Base-by-base conservation (phyloP, 2,888 invertebrate species). In the Zeuzera pyrina region DNA sequence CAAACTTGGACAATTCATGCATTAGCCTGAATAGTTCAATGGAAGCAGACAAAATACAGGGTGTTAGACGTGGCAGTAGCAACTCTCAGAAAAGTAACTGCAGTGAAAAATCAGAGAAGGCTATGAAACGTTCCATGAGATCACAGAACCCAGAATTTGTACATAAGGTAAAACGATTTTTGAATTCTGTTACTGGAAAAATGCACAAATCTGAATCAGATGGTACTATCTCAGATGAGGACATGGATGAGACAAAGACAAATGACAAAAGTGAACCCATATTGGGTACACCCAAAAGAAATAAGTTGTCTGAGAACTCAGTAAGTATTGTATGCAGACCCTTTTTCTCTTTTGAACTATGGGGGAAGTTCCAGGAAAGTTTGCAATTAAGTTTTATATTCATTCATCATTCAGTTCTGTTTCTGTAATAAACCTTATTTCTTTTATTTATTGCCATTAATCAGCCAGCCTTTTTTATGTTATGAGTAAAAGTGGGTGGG, bases 111-210 rank as follows among this genome's bases (percentile, higher is more conserved):
- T 70, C 76, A 7, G 76, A 78, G 3, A 76, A 61, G 34, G 33
- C 43, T 3, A 39, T 57, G 2, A 79, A 81, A 44, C 56, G 87
- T 30, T 87, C 87, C 34, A 86, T 88, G 83, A 72, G 88, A 33
- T 87, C 87, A 4, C 87, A 88, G 52, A 88, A 88, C 48, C 85
- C 86, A 6, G 88, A 89, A 28, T 88, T 88, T 72, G 85, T 85
- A 0, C 78, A 78, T 41, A 88, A 88, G 54, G 87, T 88, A 31
- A 86, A 85, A 43, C 85, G 83, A 43, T 89, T 88, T 49, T 57
- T 88, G 7, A 85, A 85, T 49, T 84, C 87, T 34, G 76, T 88
- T 2, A 76, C 78, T 31, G 69, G 72, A 14, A 74, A 69, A 44
- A 46, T 41, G 35, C 53, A 50, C 32, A 74, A 68, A 43, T 66